Conservation (phyloP, 2,797 vertebrate species). For the Danionella dracula region DNA sequence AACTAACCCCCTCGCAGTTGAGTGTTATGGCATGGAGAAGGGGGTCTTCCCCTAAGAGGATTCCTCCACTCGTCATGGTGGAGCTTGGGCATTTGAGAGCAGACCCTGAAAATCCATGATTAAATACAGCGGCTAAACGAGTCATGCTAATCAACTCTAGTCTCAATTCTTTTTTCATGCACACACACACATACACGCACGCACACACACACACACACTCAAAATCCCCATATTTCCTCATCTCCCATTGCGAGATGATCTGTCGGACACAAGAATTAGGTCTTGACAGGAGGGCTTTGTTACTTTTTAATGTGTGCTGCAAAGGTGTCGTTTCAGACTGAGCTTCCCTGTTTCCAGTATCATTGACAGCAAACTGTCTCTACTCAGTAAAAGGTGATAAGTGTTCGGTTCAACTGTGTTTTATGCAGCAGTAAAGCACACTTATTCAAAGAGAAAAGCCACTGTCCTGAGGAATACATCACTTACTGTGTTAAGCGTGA, state of each 20-base stretch:
- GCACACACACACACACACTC: slow-evolving; percentile 37
- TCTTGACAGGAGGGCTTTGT: slow-evolving; percentile 69
- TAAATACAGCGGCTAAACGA: slow-evolving; percentile 44
- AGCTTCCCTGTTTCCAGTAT: slow-evolving; percentile 5
- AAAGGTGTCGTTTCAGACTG: slow-evolving; percentile 20
- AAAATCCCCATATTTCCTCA: slow-evolving; percentile 3
- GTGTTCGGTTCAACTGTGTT: slow-evolving; percentile 16
- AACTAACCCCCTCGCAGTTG: too few relatives aligned
- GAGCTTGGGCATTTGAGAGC: slow-evolving; percentile 36
- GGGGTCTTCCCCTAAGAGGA: slow-evolving; percentile 56
- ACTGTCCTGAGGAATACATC: not conserved
- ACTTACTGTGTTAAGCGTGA: not conserved
- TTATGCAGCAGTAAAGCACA: slow-evolving; percentile 16
- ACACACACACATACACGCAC: slow-evolving; percentile 15
- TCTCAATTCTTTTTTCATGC: not conserved
- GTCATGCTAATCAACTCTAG: slow-evolving; percentile 23
- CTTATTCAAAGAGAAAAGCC: slow-evolving; percentile 14
- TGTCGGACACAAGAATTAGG: slow-evolving; percentile 8
- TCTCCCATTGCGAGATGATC: slow-evolving; percentile 3
- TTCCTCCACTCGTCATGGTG: slow-evolving; percentile 42
- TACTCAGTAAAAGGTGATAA: slow-evolving; percentile 15
- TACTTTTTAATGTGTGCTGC: slow-evolving; percentile 60
- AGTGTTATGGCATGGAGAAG: not conserved
- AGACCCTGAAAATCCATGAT: slow-evolving; percentile 55
- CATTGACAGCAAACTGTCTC: slow-evolving; percentile 13